Evolutionary conservation across 2,113 vertebrate species (phyloP), one percentile per base, ranked within the genome.

Genomic region (Poicephalus meyeri): DNA sequence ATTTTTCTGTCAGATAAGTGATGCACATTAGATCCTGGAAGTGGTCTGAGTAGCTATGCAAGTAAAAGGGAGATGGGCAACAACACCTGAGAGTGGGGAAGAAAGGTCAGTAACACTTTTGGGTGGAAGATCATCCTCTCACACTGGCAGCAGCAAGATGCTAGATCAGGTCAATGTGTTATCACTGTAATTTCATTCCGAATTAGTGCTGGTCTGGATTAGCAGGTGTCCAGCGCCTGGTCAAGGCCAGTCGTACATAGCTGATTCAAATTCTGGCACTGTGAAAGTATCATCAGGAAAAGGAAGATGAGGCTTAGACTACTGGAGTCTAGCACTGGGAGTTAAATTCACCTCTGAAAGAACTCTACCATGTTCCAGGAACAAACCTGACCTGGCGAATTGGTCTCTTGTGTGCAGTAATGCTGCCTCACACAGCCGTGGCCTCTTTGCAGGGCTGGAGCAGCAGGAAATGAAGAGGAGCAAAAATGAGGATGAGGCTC

Each of bases 171-270:
- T 79, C 33, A 20, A 11, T 0, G 0, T 2, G 0, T 53, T 53
- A 15, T 7, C 10, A 29, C 52, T 39, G 63, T 31, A 24, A 19
- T 29, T 81, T 49, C 13, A 33, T 18, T 15, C 70, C 21, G 33
- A 6, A 2, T 9, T 24, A 42, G 68, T 9, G 29, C 64, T 73
- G n/a, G 55, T 5, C 18, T 44, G 56, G 60, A 26, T 61, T 23
- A 61, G 53, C 39, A 39, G 19, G 24, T 19, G 14, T 35, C 66
- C 42, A 33, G 42, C 39, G 25, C 13, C 58, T 70, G 16, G 6
- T 26, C 0, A 1, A 60, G 29, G 23, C 12, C 69, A 39, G 18
- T 46, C 10, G 12, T 65, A 39, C n/a, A 44, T 80, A 0, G 0
- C 19, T 26, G 16, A 26, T 76, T 78, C 47, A n/a, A 37, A 41